Evolutionary conservation across 1,140 invertebrate genomes (phyloP).

Genomic region (Drosophila sp.): DNA sequence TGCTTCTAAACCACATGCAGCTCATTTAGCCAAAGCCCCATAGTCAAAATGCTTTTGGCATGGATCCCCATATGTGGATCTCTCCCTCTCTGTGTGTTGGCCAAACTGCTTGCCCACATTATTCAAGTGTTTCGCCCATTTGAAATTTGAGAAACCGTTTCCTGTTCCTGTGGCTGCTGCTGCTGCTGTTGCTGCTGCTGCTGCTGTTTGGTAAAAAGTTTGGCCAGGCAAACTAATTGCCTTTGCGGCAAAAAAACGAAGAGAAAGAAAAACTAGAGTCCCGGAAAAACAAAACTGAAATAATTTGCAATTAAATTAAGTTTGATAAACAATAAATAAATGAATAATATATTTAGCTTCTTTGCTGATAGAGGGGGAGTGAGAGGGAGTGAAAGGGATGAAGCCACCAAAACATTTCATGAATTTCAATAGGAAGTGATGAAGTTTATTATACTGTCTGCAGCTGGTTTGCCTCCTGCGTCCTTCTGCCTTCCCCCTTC

Average conservation of each 20-base stretch:
- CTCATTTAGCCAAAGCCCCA: constrained; percentile 22
- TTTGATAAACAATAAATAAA: constrained; percentile 55
- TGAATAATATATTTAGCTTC: constrained; percentile 29
- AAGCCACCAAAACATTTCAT: constrained; percentile 33
- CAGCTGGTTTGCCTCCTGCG: not conserved
- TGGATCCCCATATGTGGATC: not conserved
- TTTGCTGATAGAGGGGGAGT: not conserved
- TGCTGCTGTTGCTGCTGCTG: not conserved
- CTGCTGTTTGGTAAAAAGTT: constrained; percentile 6
- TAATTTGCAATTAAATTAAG: constrained; percentile 71
- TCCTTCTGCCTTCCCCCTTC: not conserved
- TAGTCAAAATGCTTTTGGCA: constrained; percentile 1
- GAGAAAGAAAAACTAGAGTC: not conserved
- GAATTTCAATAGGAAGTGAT: constrained; percentile 55
- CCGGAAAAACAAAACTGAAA: constrained; percentile 4
- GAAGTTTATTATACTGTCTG: constrained; percentile 32
- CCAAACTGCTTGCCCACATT: not conserved
- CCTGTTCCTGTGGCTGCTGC: not conserved
- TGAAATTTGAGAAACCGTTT: constrained; percentile 24
- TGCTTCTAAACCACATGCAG: constrained; percentile 25
- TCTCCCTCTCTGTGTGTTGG: not conserved
- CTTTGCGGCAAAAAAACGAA: not conserved
- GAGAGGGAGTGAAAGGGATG: not conserved
- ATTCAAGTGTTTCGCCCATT: not conserved
- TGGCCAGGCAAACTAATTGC: constrained; percentile 23